Evolutionary conservation across 2,888 invertebrate genomes (phyloP).

Genomic region (Tiliacea aurago): DNA sequence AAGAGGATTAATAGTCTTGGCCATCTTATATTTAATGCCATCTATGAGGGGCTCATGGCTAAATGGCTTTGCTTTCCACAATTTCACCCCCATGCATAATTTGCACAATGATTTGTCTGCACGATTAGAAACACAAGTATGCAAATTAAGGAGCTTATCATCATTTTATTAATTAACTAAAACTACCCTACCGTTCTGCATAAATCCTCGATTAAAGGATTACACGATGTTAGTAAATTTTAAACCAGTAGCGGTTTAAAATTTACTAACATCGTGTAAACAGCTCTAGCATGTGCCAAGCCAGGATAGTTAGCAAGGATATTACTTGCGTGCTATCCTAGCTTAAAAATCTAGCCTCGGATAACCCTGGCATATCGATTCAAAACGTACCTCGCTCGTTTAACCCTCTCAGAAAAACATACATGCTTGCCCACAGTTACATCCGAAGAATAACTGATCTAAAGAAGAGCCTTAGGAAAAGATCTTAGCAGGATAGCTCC

Average conservation of each 20-base stretch:
- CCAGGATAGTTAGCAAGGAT: neutral
- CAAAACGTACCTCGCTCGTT: conserved; percentile 14
- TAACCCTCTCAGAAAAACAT: conserved; percentile 48
- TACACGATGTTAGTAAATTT: too few species aligned
- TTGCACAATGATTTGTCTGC: neutral
- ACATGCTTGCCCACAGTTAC: conserved; percentile 54
- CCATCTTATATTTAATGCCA: neutral
- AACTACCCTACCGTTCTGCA: neutral
- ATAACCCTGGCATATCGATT: conserved; percentile 7
- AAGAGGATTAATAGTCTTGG: conserved; percentile 4
- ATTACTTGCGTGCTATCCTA: neutral
- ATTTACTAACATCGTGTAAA: too few species aligned
- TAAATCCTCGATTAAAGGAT: conserved; percentile 25
- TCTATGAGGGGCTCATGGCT: neutral
- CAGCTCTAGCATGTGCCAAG: too few species aligned
- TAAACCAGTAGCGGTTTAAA: too few species aligned
- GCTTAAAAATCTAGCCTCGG: neutral
- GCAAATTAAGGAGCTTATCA: neutral
- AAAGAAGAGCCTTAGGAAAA: conserved; percentile 63
- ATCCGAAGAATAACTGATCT: conserved; percentile 64
- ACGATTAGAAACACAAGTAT: neutral
- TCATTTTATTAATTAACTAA: neutral
- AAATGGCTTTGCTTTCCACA: neutral
- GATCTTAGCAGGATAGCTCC: conserved; percentile 50
- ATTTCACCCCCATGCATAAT: neutral